Evolutionary conservation across 2,888 invertebrate genomes (phyloP).

Genomic region (Bombyx huttoni): DNA sequence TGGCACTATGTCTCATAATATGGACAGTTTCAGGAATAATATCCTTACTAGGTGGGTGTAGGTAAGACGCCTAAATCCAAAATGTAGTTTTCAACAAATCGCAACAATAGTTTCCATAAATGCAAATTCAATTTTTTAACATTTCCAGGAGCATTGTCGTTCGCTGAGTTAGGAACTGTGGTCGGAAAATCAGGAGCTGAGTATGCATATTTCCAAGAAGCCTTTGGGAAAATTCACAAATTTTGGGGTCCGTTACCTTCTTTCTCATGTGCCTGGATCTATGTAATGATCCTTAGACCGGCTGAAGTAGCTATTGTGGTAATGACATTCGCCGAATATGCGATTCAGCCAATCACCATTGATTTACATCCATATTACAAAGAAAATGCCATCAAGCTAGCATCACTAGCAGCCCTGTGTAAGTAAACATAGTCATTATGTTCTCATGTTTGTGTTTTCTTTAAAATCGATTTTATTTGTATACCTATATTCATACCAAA

Average conservation of each 20-base stretch:
- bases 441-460: not conserved
- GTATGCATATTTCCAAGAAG: conserved; percentile 83
- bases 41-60: conserved; percentile 80
- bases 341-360: conserved; percentile 75
- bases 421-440: conserved; percentile 22
- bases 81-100: not conserved
- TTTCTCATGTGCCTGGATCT: conserved; percentile 84
- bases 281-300: conserved; percentile 80
- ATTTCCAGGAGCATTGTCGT: conserved; percentile 79
- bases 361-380: conserved; percentile 52
- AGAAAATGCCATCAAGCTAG: conserved; percentile 71
- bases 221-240: conserved; percentile 76
- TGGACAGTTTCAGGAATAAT: conserved; percentile 86
- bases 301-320: conserved; percentile 85
- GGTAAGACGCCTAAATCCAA: conserved; percentile 34
- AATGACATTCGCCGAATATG: conserved; percentile 83
- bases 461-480: not conserved
- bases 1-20: conserved; percentile 82
- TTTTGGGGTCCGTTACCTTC: conserved; percentile 82
- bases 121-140: not conserved
- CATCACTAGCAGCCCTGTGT: conserved; percentile 77
- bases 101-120: too few species aligned
- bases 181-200: conserved; percentile 86
- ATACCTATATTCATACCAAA: too few species aligned
- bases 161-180: conserved; percentile 85